Conservation (phyloP, 2,797 vertebrate genomes). For the Lithobates sylvaticus region DNA sequence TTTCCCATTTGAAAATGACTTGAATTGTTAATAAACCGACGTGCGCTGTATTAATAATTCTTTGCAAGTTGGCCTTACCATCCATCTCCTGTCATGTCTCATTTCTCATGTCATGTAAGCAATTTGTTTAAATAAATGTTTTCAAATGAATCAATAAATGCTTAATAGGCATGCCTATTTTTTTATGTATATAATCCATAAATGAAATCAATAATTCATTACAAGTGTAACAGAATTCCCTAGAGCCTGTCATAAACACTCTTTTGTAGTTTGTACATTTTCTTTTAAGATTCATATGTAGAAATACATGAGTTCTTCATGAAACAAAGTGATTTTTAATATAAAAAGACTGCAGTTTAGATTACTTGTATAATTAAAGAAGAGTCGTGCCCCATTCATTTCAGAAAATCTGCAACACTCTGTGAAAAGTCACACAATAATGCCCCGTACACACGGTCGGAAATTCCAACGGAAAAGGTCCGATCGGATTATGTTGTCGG, state of each 20-base stretch:
- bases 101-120: slow-evolving; percentile 40
- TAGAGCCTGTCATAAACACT: neutral
- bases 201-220: slow-evolving; percentile 30
- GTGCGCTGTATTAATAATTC: slow-evolving; percentile 20
- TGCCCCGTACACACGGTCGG: no score
- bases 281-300: neutral
- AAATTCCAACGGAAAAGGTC: no score
- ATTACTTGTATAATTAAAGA: no score
- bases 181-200: slow-evolving; percentile 45
- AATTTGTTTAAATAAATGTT: slow-evolving; percentile 49
- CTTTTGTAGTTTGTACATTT: neutral
- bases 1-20: slow-evolving; percentile 20
- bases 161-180: neutral
- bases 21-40: slow-evolving; percentile 35
- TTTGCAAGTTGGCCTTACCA: slow-evolving; percentile 7
- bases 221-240: neutral
- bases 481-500: no score
- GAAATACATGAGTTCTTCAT: neutral
- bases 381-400: no score
- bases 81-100: slow-evolving; percentile 43
- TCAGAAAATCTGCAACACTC: no score
- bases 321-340: neutral
- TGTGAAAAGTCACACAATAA: no score
- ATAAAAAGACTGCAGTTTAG: neutral
- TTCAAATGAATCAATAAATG: slow-evolving; percentile 38